phyloP scores from a whole-genome alignment of 2,113 vertebrate species.

The Ia io region DNA sequence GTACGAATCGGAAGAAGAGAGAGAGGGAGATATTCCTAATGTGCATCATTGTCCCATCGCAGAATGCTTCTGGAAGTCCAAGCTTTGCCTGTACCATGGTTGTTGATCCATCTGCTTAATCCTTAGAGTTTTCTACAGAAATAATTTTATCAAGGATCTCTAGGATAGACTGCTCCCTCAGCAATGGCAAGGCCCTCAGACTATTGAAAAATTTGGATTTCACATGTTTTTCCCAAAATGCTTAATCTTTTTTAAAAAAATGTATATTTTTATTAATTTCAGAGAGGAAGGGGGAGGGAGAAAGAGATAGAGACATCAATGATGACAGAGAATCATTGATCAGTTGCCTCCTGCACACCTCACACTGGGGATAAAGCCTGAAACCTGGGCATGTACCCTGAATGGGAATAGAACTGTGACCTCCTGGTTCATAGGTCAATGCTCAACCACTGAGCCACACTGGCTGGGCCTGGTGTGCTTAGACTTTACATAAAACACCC shows the following conservation, averaged over 20 bases:
- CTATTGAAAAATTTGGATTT: background rate
- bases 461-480: no score
- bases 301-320: no score
- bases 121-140: background rate
- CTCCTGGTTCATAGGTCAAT: no score
- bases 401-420: no score
- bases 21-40: background rate
- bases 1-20: background rate
- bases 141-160: background rate
- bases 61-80: background rate
- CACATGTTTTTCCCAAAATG: background rate
- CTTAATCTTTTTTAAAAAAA: background rate
- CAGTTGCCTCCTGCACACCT: no score
- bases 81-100: background rate
- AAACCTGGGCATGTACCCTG: no score
- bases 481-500: background rate
- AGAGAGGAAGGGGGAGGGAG: no score
- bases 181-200: background rate
- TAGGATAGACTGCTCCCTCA: background rate
- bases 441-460: no score
- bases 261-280: no score
- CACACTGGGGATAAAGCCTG: no score
- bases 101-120: background rate
- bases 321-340: no score
- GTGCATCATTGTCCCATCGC: background rate